phyloP scores from a whole-genome alignment of 2,113 vertebrate species.

The Vicugna pacos region DNA sequence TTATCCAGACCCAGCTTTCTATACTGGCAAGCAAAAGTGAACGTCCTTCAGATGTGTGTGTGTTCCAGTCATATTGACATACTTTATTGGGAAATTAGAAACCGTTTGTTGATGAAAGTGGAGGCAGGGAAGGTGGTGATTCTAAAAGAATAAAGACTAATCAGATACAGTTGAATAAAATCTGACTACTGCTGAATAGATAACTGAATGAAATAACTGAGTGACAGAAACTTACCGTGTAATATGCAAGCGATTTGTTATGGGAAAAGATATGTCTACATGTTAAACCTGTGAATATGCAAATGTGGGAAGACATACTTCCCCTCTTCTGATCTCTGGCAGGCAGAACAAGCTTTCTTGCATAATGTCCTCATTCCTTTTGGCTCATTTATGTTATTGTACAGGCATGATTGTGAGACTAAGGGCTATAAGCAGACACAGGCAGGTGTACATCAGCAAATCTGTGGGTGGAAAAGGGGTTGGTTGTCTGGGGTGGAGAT shows the following conservation, averaged over 20 bases:
- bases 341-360: background rate
- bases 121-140: background rate
- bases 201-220: background rate
- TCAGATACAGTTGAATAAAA: background rate
- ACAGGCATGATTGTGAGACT: background rate
- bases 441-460: background rate
- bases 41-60: background rate
- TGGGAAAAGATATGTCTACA: background rate
- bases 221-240: background rate
- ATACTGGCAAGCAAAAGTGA: conserved; percentile 45
- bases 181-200: background rate
- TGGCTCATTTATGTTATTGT: background rate
- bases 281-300: conserved; percentile 14
- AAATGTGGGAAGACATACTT: background rate
- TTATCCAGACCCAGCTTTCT: conserved; percentile 42
- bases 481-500: background rate
- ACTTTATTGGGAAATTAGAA: conserved; percentile 71
- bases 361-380: background rate
- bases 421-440: background rate
- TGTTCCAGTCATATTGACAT: conserved; percentile 62
- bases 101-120: conserved; percentile 9
- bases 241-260: background rate
- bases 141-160: conserved; percentile 41
- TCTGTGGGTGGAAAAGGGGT: background rate
- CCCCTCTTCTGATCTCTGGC: background rate